Conservation (phyloP, 2,888 invertebrate species). For the Tinea semifulvella region DNA sequence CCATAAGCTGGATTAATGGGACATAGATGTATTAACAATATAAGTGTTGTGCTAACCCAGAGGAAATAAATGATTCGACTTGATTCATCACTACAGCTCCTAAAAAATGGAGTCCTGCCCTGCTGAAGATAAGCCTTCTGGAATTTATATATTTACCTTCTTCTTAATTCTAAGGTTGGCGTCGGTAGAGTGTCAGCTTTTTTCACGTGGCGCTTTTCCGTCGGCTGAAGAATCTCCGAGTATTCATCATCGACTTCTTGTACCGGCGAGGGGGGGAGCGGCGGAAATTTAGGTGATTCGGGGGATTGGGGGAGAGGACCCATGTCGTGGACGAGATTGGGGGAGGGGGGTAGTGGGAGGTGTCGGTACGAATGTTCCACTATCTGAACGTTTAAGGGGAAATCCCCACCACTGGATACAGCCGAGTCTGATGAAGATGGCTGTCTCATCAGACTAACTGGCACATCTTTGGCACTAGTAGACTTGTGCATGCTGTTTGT, state of each 20-base stretch:
- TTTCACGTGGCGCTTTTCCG: slow-evolving; percentile 53
- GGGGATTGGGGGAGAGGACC: slow-evolving; percentile 59
- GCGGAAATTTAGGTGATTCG: slow-evolving; percentile 71
- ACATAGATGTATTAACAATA: no score
- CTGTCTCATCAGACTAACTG: slow-evolving; percentile 63
- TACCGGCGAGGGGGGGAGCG: slow-evolving; percentile 84
- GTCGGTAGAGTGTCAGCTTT: slow-evolving; percentile 67
- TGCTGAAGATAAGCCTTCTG: slow-evolving; percentile 6
- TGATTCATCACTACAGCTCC: no score
- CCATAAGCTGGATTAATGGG: background rate
- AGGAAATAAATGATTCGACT: no score
- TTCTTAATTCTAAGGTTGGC: slow-evolving; percentile 52
- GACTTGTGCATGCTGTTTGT: slow-evolving; percentile 77
- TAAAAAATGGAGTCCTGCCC: no score
- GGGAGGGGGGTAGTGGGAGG: slow-evolving; percentile 51
- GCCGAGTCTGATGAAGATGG: slow-evolving; percentile 62
- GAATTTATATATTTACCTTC: no score
- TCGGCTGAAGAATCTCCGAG: slow-evolving; percentile 69
- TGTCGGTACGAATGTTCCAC: slow-evolving; percentile 66
- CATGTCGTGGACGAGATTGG: slow-evolving; percentile 47
- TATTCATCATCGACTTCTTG: slow-evolving; percentile 82
- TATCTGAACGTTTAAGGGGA: slow-evolving; percentile 72
- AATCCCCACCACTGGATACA: slow-evolving; percentile 65
- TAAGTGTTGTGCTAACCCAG: no score
- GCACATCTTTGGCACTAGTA: slow-evolving; percentile 77